A percentile compares a stretch with the other conserved stretches of the same genome.
These are phyloP conservation scores for Ursus arctos DNA, from an alignment of 2,113 vertebrate species.

Conservation along the genomic window DNA sequence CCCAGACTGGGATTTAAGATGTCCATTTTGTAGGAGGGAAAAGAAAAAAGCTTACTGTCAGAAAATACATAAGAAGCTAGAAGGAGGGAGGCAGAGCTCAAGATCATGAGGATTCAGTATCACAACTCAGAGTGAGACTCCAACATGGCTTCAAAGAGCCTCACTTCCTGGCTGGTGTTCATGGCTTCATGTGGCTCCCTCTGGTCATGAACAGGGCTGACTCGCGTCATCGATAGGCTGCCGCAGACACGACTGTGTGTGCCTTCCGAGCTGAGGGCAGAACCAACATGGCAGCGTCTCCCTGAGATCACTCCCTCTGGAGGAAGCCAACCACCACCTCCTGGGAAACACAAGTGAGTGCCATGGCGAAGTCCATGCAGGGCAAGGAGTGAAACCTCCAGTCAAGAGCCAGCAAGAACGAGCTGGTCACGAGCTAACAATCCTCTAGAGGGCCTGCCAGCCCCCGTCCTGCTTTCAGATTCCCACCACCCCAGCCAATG, in stretches of 20 bases:
- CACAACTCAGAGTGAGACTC: background rate
- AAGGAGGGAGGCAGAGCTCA: background rate
- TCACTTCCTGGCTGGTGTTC: background rate
- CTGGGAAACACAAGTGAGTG: background rate
- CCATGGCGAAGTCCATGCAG: background rate
- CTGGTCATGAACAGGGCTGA: background rate
- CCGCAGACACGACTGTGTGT: background rate
- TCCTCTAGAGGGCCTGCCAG: background rate
- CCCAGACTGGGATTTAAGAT: background rate
- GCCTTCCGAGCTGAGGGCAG: background rate
- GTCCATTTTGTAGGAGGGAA: background rate
- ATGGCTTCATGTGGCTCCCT: background rate
- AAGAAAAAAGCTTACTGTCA: background rate
- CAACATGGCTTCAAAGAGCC: background rate
- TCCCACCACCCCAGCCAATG: background rate
- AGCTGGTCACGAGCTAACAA: too few relatives aligned
- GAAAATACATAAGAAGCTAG: background rate
- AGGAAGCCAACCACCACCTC: background rate
- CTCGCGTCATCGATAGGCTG: accelerated
- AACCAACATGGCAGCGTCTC: background rate
- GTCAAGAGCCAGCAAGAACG: background rate
- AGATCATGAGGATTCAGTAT: background rate
- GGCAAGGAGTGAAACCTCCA: background rate
- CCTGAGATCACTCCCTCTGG: background rate
- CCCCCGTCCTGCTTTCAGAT: background rate